phyloP scores from a whole-genome alignment of 1,140 invertebrate genomes.

The Aethina tumida region DNA sequence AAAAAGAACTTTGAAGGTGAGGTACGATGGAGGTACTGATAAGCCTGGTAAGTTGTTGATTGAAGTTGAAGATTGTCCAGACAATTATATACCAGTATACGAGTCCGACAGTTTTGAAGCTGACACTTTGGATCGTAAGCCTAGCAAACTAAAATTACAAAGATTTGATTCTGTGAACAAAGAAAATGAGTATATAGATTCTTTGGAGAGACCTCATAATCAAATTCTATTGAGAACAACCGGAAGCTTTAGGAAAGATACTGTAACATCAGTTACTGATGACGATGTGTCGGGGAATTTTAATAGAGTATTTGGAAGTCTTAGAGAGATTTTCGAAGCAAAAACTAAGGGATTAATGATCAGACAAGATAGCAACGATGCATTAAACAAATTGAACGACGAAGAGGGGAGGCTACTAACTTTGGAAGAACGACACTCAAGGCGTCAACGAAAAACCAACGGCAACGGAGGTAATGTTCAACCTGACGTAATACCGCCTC shows the following conservation, averaged over 20 bases:
- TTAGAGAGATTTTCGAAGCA: conserved; percentile 63
- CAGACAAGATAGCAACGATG: conserved; percentile 26
- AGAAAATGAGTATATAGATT: conserved; percentile 21
- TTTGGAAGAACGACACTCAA: conserved; percentile 54
- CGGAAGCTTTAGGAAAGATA: conserved; percentile 39
- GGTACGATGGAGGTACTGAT: conserved; percentile 44
- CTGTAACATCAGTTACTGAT: not conserved
- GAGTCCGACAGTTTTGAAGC: conserved; percentile 72
- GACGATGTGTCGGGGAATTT: conserved; percentile 20
- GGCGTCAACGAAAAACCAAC: conserved; percentile 48
- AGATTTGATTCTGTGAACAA: too few relatives aligned
- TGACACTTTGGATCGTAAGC: conserved; percentile 74
- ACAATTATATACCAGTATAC: conserved; percentile 56
- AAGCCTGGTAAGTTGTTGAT: conserved; percentile 65
- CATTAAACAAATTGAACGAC: conserved; percentile 17
- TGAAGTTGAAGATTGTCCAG: conserved; percentile 62
- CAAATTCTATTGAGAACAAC: conserved; percentile 41
- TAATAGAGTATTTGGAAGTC: conserved; percentile 48
- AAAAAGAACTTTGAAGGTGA: conserved; percentile 43
- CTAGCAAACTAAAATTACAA: too few relatives aligned
- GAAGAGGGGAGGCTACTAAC: conserved; percentile 44
- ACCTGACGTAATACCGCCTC: conserved; percentile 55
- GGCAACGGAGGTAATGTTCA: conserved; percentile 38
- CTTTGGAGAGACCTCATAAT: not conserved
- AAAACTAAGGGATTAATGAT: conserved; percentile 33